Conservation (phyloP, 2,888 invertebrate species). For the Gastrophysa polygoni region DNA sequence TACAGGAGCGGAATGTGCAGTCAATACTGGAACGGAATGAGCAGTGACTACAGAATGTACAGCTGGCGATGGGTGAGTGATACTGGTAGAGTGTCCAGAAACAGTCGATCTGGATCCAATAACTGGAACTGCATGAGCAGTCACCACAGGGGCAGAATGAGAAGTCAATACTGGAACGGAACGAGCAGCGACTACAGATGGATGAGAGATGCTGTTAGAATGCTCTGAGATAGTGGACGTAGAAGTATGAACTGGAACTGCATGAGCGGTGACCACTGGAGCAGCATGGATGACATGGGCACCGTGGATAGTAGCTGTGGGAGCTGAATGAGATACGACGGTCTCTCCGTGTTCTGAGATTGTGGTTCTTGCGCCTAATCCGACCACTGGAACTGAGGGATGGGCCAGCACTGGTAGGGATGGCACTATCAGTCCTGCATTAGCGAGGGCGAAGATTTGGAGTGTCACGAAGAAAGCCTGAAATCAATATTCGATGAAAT, state of each 20-base stretch:
- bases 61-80: slow-evolving; percentile 12
- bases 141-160: neutral
- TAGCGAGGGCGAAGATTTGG: slow-evolving; percentile 24
- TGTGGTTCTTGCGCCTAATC: neutral
- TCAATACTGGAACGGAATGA: neutral
- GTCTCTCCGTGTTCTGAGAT: slow-evolving; percentile 6
- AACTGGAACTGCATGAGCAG: slow-evolving; percentile 13
- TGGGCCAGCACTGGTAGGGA: slow-evolving; percentile 22
- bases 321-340: slow-evolving; percentile 3
- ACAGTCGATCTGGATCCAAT: slow-evolving; percentile 12
- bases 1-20: slow-evolving; percentile 3
- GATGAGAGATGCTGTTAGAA: neutral
- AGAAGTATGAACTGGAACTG: neutral
- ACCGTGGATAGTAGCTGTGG: neutral
- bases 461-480: slow-evolving; percentile 24
- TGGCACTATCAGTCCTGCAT: slow-evolving; percentile 29
- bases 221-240: slow-evolving; percentile 3
- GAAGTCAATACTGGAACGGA: neutral
- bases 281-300: neutral
- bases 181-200: neutral
- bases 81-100: slow-evolving; percentile 7
- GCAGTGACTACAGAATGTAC: slow-evolving; percentile 5
- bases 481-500: neutral
- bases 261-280: slow-evolving; percentile 6
- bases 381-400: neutral